Conservation (phyloP, 2,888 invertebrate species). For the Megastigmus dorsalis region DNA sequence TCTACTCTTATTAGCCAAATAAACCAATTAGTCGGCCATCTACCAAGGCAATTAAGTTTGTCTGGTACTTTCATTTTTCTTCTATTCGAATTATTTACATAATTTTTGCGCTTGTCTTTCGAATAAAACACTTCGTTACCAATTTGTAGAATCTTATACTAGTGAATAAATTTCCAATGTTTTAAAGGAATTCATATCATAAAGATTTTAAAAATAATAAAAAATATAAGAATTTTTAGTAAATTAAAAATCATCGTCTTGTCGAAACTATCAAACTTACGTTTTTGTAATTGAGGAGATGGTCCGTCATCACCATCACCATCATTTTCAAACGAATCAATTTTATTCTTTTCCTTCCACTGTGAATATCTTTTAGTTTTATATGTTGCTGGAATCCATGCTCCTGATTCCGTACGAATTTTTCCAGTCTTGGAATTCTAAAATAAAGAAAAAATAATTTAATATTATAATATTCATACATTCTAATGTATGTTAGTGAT, state of each 20-base stretch:
- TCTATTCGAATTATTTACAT: constrained; percentile 35
- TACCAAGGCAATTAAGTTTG: constrained; percentile 57
- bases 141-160: not conserved
- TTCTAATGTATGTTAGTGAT: not conserved
- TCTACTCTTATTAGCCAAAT: constrained; percentile 60
- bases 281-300: constrained; percentile 58
- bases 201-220: too few species aligned
- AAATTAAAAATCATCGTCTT: too few species aligned
- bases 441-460: constrained; percentile 42
- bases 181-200: too few species aligned
- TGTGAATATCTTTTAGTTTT: constrained; percentile 92
- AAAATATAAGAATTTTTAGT: too few species aligned
- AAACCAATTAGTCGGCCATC: constrained; percentile 62
- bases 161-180: not conserved
- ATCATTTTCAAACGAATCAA: constrained; percentile 69
- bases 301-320: constrained; percentile 75
- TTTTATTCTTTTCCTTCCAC: constrained; percentile 88
- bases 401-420: constrained; percentile 96
- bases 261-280: constrained; percentile 59
- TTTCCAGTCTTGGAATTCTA: constrained; percentile 81
- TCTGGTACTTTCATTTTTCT: constrained; percentile 46
- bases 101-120: constrained; percentile 1
- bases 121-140: not conserved
- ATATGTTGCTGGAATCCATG: constrained; percentile 94
- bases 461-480: constrained; percentile 26